Base-by-base conservation (phyloP, 2,888 invertebrate species). In the Synergus japonicus region DNA sequence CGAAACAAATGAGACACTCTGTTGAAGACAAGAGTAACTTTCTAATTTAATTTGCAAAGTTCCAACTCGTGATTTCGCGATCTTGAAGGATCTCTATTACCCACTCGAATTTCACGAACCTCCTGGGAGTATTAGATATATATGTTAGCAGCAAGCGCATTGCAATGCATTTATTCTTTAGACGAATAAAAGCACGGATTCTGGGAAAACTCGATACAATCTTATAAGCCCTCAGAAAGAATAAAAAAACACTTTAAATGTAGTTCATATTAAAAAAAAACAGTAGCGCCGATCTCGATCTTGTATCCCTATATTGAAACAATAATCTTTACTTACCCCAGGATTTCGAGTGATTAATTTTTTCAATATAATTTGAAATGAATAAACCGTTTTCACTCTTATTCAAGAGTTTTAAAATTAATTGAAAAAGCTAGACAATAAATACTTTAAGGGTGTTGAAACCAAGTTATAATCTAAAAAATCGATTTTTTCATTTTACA, bases 1-100 rank as follows among this genome's bases (percentile, higher is more conserved):
- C 81, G 82, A 85, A 84, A 86, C 84, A 85, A 86, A 85, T 81
- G 87, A 86, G 86, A 85, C 79, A 82, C 84, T 73, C 82, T 81
- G 79, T 84, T 79, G 82, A 82, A 84, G 82, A 81, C 79, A 82
- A 83, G 80, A 29, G 78, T 80, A 88, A 88, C 87, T 88, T 88
- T 83, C 85, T 85, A 86, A 88, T 88, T 88, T 85, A 85, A 88
- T 88, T 85, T 86, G 80, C 85, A 83, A 84, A 86, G 84, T 85
- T 86, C 80, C 83, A 77, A 82, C 76, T 58, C 77, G 83, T 84
- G 86, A 86, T 88, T 87, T 84, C 85, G 79, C 78, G 80, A 84
- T 85, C 83, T 81, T 80, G 82, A 84, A 84, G 82, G 81, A 84
- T 83, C 78, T 82, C 82, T 79, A 73, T 73, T 73, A 54, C 73